Evolutionary conservation across 2,113 vertebrate species (phyloP).

Genomic region (Protobothrops flavoviridis): DNA sequence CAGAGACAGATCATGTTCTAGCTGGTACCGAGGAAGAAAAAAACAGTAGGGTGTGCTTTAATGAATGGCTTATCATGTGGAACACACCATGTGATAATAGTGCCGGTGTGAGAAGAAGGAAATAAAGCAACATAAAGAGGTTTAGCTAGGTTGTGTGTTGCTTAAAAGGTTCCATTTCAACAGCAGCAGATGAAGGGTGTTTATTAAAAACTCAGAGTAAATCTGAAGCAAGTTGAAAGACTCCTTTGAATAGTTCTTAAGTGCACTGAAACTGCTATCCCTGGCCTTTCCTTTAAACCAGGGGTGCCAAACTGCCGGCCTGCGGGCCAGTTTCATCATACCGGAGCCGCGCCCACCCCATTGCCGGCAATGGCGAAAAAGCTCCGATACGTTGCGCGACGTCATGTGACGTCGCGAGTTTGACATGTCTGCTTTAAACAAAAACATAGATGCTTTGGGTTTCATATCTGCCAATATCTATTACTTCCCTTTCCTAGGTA

Average conservation of each 20-base stretch:
- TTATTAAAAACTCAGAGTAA: conserved; percentile 58
- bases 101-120: conserved; percentile 71
- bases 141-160: conserved; percentile 66
- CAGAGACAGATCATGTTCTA: conserved; percentile 85
- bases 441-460: conserved; percentile 34
- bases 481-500: background rate
- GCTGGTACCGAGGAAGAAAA: conserved; percentile 78
- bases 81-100: conserved; percentile 83
- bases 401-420: no score
- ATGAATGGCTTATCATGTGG: conserved; percentile 86
- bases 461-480: conserved; percentile 25
- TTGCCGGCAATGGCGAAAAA: no score
- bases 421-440: conserved; percentile 16
- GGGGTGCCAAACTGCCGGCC: no score
- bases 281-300: conserved; percentile 36
- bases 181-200: conserved; percentile 60
- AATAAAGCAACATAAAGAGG: conserved; percentile 58
- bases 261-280: conserved; percentile 43
- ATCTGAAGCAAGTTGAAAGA: conserved; percentile 63
- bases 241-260: conserved; percentile 58
- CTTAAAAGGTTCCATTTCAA: conserved; percentile 67
- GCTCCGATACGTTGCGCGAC: no score
- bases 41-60: conserved; percentile 84
- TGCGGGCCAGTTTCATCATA: no score
- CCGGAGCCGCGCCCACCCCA: no score